A percentile compares a stretch with the other conserved stretches of the same genome.
Conservation (phyloP, 2,888 invertebrate genomes). For the Elmis aenea region DNA sequence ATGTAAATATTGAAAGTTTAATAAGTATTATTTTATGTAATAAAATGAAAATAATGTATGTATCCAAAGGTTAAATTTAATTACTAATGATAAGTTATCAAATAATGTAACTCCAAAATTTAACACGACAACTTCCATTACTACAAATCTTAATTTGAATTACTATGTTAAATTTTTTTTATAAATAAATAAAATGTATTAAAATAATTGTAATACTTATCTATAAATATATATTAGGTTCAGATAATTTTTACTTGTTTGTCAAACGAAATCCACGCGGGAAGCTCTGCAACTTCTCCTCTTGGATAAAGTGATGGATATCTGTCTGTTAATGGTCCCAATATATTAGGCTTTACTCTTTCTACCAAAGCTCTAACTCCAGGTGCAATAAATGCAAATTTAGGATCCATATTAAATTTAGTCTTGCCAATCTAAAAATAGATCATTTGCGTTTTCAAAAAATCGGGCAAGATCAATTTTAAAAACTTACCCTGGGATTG, state of each 20-base stretch:
- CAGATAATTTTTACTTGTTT: slow-evolving; percentile 65
- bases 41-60: not conserved
- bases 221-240: too few species aligned
- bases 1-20: slow-evolving; percentile 1
- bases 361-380: slow-evolving; percentile 60
- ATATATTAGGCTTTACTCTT: slow-evolving; percentile 55
- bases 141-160: too few species aligned
- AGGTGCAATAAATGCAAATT: slow-evolving; percentile 53
- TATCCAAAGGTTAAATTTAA: too few species aligned
- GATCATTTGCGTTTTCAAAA: slow-evolving; percentile 5
- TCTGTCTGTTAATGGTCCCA: slow-evolving; percentile 53
- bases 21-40: not conserved
- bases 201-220: too few species aligned
- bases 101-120: too few species aligned
- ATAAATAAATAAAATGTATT: too few species aligned
- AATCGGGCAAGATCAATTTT: slow-evolving; percentile 4
- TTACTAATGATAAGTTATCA: too few species aligned
- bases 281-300: slow-evolving; percentile 68
- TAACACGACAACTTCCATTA: too few species aligned
- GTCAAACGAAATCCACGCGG: slow-evolving; percentile 84
- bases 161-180: too few species aligned
- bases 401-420: slow-evolving; percentile 51
- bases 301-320: slow-evolving; percentile 70
- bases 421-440: slow-evolving; percentile 56
- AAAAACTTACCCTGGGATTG: slow-evolving; percentile 57